Base-by-base conservation (phyloP, 2,797 vertebrate species). In the Tapirus indicus region DNA sequence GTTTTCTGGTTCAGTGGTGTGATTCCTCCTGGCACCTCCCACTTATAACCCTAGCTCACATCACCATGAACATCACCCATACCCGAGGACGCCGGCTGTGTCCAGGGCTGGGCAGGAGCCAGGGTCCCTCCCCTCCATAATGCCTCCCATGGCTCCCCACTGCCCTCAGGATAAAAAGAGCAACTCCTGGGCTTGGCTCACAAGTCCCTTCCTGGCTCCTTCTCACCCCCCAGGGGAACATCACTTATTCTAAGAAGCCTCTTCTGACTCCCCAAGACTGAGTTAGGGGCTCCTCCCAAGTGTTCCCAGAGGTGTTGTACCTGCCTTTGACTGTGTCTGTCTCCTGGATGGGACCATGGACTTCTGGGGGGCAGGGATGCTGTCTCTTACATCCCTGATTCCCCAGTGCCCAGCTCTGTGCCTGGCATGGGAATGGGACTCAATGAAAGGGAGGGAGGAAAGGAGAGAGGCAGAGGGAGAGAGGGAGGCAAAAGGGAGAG, bases 1-100 rank as follows among this genome's bases (percentile, higher is more conserved):
- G 21, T 16, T 18, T 58, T 20, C 9, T 29, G 0, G 1, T n/a
- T 35, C 7, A 49, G 17, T 27, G 44, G 66, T 16, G 2, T 5
- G 13, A 32, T 62, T 49, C 82, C 25, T 72, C 87, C 68, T 0
- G 3, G 38, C 25, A 18, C 44, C 11, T 72, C 56, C 47, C 13
- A 6, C 49, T 35, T 38, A 38, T 38, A 38, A 38, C 18, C 23
- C 52, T 23, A 16, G 27, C 16, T 89, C 62, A 79, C 1, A 38
- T 60, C 10, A 52, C 38, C 13, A 12, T 27, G 38, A 47, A 29
- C 20, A 32, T 32, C 38, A n/a, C 69, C 54, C 47, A 58, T 3
- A 0, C 41, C 58, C 52, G 35, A 64, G 17, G 18, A 79, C 2
- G 16, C 11, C 6, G 60, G 80, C 72, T 86, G 23, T 41, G 14